phyloP scores from a whole-genome alignment of 1,140 invertebrate genomes.

The Zophobas atratus region DNA sequence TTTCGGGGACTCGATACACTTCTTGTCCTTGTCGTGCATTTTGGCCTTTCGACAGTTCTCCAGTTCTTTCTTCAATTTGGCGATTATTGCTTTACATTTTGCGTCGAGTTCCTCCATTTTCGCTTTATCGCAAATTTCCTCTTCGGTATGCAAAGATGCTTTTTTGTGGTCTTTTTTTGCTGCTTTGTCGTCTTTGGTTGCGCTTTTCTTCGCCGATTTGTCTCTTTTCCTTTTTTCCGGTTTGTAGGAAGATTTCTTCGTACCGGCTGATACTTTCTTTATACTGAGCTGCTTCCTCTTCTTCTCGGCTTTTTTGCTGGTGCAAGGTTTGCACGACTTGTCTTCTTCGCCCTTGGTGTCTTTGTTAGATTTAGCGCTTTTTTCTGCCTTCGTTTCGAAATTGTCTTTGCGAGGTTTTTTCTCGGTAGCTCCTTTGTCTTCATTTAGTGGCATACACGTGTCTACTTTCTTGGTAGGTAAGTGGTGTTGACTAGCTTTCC shows the following conservation, averaged over 20 bases:
- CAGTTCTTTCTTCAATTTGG: constrained; percentile 4
- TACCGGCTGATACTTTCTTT: not conserved
- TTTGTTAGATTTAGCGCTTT: not conserved
- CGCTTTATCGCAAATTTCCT: not conserved
- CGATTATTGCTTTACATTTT: constrained; percentile 14
- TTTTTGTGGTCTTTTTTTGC: too few species aligned
- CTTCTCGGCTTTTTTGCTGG: constrained; percentile 15
- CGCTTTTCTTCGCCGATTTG: not conserved
- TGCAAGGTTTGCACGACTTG: constrained; percentile 7
- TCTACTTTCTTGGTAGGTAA: not conserved
- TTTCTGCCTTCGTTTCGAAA: too few species aligned
- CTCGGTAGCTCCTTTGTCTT: not conserved
- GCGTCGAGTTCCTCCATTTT: constrained; percentile 6
- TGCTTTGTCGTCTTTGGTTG: too few species aligned
- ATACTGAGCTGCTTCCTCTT: not conserved
- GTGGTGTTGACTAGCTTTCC: not conserved
- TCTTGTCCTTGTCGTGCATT: not conserved
- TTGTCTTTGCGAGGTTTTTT: too few species aligned
- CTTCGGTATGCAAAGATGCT: too few species aligned
- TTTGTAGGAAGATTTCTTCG: not conserved
- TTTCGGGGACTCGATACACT: not conserved
- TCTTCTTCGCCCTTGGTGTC: not conserved
- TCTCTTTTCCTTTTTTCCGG: not conserved
- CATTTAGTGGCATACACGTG: not conserved
- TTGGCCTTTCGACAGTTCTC: constrained; percentile 15